phyloP scores from a whole-genome alignment of 2,888 invertebrate genomes.

The Stenchaetothrips biformis region DNA sequence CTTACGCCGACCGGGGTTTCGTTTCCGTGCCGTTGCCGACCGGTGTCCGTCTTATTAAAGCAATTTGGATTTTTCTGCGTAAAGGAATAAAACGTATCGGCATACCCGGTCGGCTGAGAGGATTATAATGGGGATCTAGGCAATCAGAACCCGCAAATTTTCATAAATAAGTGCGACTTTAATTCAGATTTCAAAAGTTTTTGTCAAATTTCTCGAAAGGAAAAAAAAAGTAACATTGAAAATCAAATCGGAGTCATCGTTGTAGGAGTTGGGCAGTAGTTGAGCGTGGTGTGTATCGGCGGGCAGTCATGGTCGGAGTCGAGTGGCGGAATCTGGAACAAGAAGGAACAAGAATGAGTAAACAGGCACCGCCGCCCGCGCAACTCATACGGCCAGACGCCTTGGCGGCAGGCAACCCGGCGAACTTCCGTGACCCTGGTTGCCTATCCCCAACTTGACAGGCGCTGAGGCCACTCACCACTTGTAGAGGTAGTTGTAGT shows the following conservation, averaged over 20 bases:
- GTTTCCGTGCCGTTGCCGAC: too few relatives aligned
- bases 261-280: neutral
- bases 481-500: slow-evolving; percentile 23
- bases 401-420: too few relatives aligned
- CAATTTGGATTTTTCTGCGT: too few relatives aligned
- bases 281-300: neutral
- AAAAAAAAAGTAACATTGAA: too few relatives aligned
- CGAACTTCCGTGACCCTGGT: neutral
- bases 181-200: neutral
- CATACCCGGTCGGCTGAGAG: too few relatives aligned
- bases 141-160: neutral
- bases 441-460: too few relatives aligned
- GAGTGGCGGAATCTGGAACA: neutral
- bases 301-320: neutral
- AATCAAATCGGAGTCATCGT: neutral
- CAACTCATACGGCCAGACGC: neutral
- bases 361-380: neutral
- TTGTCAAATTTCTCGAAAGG: neutral
- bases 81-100: too few relatives aligned
- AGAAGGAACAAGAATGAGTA: neutral
- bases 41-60: too few relatives aligned
- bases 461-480: neutral
- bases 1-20: too few relatives aligned
- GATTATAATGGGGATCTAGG: neutral
- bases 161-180: neutral